These are phyloP conservation scores for Agelaius phoeniceus DNA, from an alignment of 2,113 vertebrate species.

Conservation along the genomic window DNA sequence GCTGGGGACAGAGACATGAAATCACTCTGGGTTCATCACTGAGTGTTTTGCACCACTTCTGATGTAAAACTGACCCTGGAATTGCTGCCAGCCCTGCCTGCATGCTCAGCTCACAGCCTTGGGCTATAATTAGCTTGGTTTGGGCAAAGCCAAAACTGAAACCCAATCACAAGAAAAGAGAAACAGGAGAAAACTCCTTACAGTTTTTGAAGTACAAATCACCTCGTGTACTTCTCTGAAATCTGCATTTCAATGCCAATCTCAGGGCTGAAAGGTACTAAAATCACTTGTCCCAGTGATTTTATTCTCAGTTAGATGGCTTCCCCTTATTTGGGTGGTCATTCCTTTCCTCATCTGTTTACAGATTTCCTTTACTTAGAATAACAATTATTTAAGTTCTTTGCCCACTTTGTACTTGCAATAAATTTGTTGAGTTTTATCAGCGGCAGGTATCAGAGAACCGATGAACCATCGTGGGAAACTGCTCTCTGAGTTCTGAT, in stretches of 20 bases:
- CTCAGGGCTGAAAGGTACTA: background rate
- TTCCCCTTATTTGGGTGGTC: background rate
- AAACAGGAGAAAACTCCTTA: background rate
- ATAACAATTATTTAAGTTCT: background rate
- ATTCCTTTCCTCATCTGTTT: background rate
- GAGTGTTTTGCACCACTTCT: background rate
- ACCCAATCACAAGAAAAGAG: background rate
- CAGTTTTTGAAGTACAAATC: rapidly evolving
- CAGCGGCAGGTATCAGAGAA: background rate
- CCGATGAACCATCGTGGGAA: rapidly evolving
- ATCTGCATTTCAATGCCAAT: background rate
- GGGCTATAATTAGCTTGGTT: background rate
- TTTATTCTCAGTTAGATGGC: background rate
- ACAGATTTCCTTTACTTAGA: background rate
- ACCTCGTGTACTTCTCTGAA: rapidly evolving
- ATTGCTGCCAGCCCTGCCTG: background rate
- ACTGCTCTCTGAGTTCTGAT: background rate
- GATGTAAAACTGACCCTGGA: background rate
- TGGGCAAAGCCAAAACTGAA: background rate
- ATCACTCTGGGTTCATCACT: background rate
- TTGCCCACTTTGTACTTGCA: background rate
- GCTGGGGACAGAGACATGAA: background rate
- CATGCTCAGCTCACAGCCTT: background rate
- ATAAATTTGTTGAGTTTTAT: background rate
- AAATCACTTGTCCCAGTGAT: background rate